Base-by-base conservation (phyloP, 2,797 vertebrate genomes). In the Etheostoma perlongum region DNA sequence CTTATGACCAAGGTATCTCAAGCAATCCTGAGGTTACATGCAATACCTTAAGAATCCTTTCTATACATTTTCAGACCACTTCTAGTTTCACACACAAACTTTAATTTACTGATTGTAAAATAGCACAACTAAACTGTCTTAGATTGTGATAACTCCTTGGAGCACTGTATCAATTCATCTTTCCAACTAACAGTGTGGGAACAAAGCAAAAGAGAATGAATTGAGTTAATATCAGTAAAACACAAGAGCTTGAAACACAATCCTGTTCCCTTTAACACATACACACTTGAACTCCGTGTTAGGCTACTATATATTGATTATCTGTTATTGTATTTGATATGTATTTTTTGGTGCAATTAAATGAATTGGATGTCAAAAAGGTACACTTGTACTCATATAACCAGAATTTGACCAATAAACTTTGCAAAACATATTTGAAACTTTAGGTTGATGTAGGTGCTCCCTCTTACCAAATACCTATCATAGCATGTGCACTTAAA, bases 321-420 rank as follows among this genome's bases (percentile, higher is more conserved):
- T 66, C 18, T 54, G 4, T 51, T 11, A 40, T 23, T 42, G n/a
- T 42, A 23, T 18, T 36, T 42, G 40, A 13, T 27, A 59, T 44
- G 52, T 68, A 47, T 33, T 18, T 57, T n/a, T 21, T 68, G 21
- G 53, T 27, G 23, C 23, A 68, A 46, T 47, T 67, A 30, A 67
- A 54, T 4, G 16, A 44, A 67, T 27, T 19, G 10, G 51, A 44
- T 40, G 12, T 44, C 64, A 44, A 10, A 4, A 18, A 7, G 9
- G 10, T 66, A 6, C 33, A 11, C 15, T 42, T 66, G 16, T 53
- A 53, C 49, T 53, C 42, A 15, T 52, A 52, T 25, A 15, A 9
- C 47, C 27, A 36, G 19, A 21, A 33, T n/a, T 52, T 65, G n/a
- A 65, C 13, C 47, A 52, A 65, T 52, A 61, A 42, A n/a, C 5